Evolutionary conservation across 2,797 vertebrate species (phyloP).

Genomic region (Anas bahamensis): DNA sequence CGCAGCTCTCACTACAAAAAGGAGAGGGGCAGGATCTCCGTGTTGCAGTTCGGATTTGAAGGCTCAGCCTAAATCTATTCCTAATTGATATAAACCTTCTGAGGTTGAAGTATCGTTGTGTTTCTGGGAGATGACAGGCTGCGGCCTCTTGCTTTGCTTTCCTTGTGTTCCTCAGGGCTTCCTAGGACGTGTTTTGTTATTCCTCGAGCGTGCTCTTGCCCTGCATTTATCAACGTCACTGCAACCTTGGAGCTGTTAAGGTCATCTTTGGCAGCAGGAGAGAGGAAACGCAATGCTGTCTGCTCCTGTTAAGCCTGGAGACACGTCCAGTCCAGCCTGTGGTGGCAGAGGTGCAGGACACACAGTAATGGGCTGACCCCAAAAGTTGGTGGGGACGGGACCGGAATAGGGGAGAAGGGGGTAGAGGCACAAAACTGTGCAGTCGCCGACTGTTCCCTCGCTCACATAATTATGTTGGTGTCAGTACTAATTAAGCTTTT

Average conservation of each 20-base stretch:
- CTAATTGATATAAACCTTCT: neutral
- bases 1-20: neutral
- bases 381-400: neutral
- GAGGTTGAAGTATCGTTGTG: neutral
- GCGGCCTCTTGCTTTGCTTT: neutral
- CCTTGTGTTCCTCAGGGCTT: neutral
- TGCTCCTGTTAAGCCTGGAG: neutral
- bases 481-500: slow-evolving; percentile 73
- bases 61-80: neutral
- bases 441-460: neutral
- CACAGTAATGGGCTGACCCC: neutral
- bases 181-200: neutral
- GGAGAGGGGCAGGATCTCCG: neutral
- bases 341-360: neutral
- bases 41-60: neutral
- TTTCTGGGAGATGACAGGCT: neutral
- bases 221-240: neutral
- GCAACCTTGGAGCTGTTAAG: neutral
- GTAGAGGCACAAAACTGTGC: neutral
- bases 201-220: neutral
- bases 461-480: slow-evolving; percentile 60
- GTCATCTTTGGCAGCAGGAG: neutral
- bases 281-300: neutral
- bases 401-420: neutral
- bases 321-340: fast-evolving